These are phyloP conservation scores for Phasia obesa DNA, from an alignment of 2,888 invertebrate species.

Conservation along the genomic window DNA sequence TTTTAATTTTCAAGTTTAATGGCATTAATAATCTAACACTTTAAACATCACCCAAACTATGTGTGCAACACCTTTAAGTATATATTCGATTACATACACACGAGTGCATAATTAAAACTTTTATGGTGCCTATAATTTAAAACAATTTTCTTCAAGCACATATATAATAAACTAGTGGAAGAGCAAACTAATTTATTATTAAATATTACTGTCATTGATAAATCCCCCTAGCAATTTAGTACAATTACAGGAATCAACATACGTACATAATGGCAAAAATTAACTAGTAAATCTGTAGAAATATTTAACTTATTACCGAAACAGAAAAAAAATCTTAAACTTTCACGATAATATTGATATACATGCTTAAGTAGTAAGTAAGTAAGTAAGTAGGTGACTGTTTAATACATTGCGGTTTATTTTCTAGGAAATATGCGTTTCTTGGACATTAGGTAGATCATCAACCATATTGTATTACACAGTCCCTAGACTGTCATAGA, in stretches of 20 bases:
- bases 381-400: too few relatives aligned
- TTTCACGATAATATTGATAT: too few relatives aligned
- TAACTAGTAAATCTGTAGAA: background rate
- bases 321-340: background rate
- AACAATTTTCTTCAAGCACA: background rate
- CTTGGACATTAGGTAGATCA: too few relatives aligned
- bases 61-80: background rate
- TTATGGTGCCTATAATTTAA: slow-evolving; percentile 36
- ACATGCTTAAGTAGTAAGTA: too few relatives aligned
- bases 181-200: slow-evolving; percentile 33
- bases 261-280: too few relatives aligned
- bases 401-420: too few relatives aligned
- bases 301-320: slow-evolving; percentile 1
- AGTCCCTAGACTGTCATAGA: too few relatives aligned
- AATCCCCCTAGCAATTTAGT: slow-evolving; percentile 42
- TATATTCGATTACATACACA: slow-evolving; percentile 1
- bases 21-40: background rate
- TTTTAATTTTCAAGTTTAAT: background rate
- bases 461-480: too few relatives aligned
- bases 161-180: background rate
- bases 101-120: slow-evolving; percentile 29
- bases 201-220: slow-evolving; percentile 57
- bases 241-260: slow-evolving; percentile 3
- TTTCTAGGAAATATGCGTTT: too few relatives aligned
- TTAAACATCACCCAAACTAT: background rate